Conservation (phyloP, 1,140 invertebrate genomes). For the Trinorchestia longiramus region DNA sequence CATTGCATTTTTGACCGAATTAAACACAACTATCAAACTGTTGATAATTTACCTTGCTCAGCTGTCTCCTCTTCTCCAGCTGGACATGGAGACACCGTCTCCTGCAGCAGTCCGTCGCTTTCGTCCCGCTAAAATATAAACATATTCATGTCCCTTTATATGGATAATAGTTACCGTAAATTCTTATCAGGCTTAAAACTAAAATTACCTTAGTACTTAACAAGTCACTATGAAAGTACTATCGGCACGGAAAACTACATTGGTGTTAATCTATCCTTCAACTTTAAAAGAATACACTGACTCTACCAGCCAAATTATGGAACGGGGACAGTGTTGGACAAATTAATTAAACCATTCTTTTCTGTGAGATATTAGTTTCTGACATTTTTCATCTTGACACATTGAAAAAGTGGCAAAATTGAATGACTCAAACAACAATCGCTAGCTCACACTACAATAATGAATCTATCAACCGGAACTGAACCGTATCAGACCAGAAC, state of each 20-base stretch:
- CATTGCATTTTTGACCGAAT: not conserved
- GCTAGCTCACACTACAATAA: too few species aligned
- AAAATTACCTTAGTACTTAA: not conserved
- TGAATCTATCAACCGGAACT: too few species aligned
- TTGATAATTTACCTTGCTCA: not conserved
- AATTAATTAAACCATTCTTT: too few species aligned
- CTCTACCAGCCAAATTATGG: too few species aligned
- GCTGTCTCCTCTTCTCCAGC: not conserved
- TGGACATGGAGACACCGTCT: not conserved
- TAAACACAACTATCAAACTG: not conserved
- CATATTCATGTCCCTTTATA: not conserved
- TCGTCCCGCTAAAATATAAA: not conserved
- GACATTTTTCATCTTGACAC: too few species aligned
- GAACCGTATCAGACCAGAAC: too few species aligned
- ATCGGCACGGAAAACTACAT: not conserved
- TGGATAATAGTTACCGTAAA: not conserved
- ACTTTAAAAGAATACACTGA: not conserved
- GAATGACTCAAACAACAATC: too few species aligned
- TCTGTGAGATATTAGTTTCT: too few species aligned
- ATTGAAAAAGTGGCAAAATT: too few species aligned
- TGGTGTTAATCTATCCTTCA: not conserved
- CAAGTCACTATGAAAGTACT: not conserved
- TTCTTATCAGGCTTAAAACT: not conserved
- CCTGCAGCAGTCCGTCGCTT: not conserved
- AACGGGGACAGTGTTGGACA: too few species aligned